Base-by-base conservation (phyloP, 37 sponge, comb jelly and placozoan genomes). In the Spongilla lacustris region DNA sequence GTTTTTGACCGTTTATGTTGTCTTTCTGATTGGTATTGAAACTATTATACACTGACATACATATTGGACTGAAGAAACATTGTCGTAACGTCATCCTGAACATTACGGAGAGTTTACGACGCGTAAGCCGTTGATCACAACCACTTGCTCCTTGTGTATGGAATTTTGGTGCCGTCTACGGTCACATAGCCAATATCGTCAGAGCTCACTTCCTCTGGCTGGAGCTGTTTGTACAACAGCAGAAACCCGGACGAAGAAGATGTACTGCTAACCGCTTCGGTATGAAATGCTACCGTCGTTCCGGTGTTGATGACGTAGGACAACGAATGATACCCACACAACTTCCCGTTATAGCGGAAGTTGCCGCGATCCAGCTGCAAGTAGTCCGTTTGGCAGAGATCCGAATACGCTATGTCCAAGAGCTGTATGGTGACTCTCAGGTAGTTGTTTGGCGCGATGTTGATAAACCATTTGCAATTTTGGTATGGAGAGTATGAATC, bases 401-500 rank as follows among this genome's bases (percentile, higher is more conserved):
- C 12, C 1, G 76, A 58, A 2, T 4, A 4, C 6, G 24, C 9
- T 1, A 85, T 84, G 74, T 92, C 78, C 13, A 92, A 1, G 0
- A 79, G 33, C 10, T 37, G 22, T 25, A 92, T 69, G 2, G 27
- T 72, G 21, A 92, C 73, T 10, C 49, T 30, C 27, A 88, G 69
- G 58, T 69, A 32, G 78, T 92, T 81, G 13, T 69, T 28, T 8
- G 80, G 74, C 69, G 50, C 19, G 23, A 69, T 19, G 0, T 29
- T 35, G 0, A 92, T 77, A 9, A 10, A 76, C 88, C 88, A 92
- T 4, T 66, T 25, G 73, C 92, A 92, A 78, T 92, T 88, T 58
- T 87, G 82, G 17, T 85, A 25, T 4, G 70, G 33, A 25, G 24
- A 66, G 70, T 92, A 92, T 23, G 73, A 66, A 26, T 24, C 34